These are phyloP conservation scores for Poeciliopsis presidionis DNA, from an alignment of 2,797 vertebrate genomes.

Conservation along the genomic window DNA sequence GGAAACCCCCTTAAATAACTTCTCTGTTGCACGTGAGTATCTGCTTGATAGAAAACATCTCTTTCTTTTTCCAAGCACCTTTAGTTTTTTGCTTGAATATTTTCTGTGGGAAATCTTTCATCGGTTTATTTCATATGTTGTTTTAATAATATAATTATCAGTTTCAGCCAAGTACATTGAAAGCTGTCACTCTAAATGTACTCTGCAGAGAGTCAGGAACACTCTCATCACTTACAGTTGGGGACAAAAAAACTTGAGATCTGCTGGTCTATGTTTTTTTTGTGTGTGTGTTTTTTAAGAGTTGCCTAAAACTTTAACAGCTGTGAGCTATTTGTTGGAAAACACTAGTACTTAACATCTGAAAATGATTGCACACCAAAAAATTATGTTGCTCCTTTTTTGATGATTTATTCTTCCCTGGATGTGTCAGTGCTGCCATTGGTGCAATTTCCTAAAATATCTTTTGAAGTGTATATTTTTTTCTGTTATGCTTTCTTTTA, in stretches of 20 bases:
- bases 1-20: conserved; percentile 97
- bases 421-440: neutral
- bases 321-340: neutral
- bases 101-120: neutral
- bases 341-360: neutral
- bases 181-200: neutral
- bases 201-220: neutral
- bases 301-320: neutral
- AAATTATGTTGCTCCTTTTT: neutral
- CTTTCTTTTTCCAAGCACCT: conserved; percentile 15
- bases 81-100: conserved; percentile 21
- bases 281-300: neutral
- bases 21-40: conserved; percentile 97
- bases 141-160: neutral
- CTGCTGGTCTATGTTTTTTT: neutral
- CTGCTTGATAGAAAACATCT: conserved; percentile 53
- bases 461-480: neutral
- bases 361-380: neutral
- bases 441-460: neutral
- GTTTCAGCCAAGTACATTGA: neutral
- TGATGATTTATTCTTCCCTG: neutral
- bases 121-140: neutral
- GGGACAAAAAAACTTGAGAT: neutral
- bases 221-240: no score
- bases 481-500: neutral